Evolutionary conservation across 2,888 invertebrate species (phyloP).

Genomic region (Hydroisotoma schaefferi): DNA sequence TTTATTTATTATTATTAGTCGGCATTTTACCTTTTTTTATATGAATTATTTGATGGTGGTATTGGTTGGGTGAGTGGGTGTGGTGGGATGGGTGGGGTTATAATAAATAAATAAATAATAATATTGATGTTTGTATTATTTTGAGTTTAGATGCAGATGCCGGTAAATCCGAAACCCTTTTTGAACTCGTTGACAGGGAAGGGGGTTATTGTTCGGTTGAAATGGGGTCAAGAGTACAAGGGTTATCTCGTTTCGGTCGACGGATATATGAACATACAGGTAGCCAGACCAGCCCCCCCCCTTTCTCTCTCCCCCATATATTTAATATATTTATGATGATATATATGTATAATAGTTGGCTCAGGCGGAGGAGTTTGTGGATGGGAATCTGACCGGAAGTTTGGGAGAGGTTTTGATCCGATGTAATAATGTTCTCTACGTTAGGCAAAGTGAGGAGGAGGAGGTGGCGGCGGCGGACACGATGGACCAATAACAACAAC

Average conservation of each 20-base stretch:
- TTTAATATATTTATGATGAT: too few relatives aligned
- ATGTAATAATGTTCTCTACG: constrained; percentile 95
- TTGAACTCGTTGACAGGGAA: constrained; percentile 97
- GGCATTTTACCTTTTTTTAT: too few relatives aligned
- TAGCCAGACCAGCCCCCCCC: too few relatives aligned
- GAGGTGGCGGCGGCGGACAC: too few relatives aligned
- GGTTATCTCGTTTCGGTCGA: constrained; percentile 97
- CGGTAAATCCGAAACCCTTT: constrained; percentile 98
- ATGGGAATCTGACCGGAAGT: constrained; percentile 85
- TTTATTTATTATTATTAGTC: too few relatives aligned
- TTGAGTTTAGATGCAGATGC: constrained; percentile 63
- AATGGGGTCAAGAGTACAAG: constrained; percentile 99
- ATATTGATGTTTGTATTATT: too few relatives aligned
- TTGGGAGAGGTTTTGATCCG: constrained; percentile 95
- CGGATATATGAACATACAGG: constrained; percentile 95
- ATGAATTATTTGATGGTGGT: too few relatives aligned
- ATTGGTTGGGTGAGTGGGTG: too few relatives aligned
- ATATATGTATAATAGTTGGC: constrained; percentile 73
- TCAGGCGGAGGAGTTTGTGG: constrained; percentile 95
- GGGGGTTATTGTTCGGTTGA: constrained; percentile 93
- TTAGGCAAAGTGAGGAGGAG: constrained; percentile 91
- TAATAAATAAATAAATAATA: too few relatives aligned
- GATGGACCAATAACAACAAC: too few relatives aligned
- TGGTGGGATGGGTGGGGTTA: too few relatives aligned
- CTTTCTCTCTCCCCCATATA: too few relatives aligned